Percentiles rank a stretch among this genome's conserved stretches.
Conservation (phyloP, 2,797 vertebrate genomes). For the Galagoides demidoff region DNA sequence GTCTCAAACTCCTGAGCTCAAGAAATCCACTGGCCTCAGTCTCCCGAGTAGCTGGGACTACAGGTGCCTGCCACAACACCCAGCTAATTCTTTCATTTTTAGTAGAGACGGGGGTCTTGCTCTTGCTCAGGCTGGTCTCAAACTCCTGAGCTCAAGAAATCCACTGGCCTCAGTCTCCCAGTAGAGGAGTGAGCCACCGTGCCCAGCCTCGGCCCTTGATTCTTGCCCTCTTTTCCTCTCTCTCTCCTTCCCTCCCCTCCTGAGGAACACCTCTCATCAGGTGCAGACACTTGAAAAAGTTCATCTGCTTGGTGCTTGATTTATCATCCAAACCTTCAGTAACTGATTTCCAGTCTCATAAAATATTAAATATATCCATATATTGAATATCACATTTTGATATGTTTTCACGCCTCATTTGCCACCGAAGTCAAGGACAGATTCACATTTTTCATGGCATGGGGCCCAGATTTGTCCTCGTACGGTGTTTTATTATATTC, state of each 20-base stretch:
- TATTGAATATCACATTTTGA: slow-evolving; percentile 88
- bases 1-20: not conserved
- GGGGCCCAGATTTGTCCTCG: slow-evolving; percentile 83
- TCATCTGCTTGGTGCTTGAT: slow-evolving; percentile 80
- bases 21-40: not conserved
- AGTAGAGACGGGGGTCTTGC: too few species aligned
- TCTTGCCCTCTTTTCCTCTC: not conserved
- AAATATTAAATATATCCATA: slow-evolving; percentile 88
- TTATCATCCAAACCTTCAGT: slow-evolving; percentile 83
- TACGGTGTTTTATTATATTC: slow-evolving; percentile 64
- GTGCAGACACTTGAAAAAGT: slow-evolving; percentile 61
- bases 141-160: not conserved
- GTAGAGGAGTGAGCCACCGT: not conserved
- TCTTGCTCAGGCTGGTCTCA: too few species aligned
- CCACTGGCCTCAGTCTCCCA: not conserved
- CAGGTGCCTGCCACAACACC: too few species aligned
- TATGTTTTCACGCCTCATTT: slow-evolving; percentile 89
- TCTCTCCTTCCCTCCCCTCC: not conserved
- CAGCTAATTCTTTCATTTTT: too few species aligned
- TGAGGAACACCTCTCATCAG: not conserved
- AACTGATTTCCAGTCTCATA: slow-evolving; percentile 84
- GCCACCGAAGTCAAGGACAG: slow-evolving; percentile 86
- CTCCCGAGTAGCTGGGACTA: not conserved
- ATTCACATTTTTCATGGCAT: slow-evolving; percentile 86
- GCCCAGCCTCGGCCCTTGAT: not conserved